Conservation (phyloP, 2,113 vertebrate species). For the Epinephelus cyanopodus region DNA sequence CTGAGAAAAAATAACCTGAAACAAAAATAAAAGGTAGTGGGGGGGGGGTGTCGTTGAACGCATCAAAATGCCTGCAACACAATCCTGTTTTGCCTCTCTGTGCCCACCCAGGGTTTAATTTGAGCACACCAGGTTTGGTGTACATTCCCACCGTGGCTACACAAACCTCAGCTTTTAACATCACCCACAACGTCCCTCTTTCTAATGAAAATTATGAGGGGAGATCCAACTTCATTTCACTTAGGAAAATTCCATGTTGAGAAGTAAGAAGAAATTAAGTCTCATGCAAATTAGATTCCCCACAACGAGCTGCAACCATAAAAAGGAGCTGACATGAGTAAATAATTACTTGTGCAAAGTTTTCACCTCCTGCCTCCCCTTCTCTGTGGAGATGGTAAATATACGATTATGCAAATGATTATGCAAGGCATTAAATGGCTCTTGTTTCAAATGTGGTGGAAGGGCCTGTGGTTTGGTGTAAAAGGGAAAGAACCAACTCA, state of each 20-base stretch:
- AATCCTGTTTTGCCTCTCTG: conserved; percentile 23
- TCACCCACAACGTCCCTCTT: conserved; percentile 51
- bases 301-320: conserved; percentile 12
- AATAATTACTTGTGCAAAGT: conserved; percentile 57
- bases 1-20: neutral
- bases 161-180: conserved; percentile 55
- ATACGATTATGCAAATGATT: conserved; percentile 65
- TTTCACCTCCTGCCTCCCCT: conserved; percentile 8
- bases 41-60: conserved; percentile 1
- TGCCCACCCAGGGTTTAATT: conserved; percentile 64
- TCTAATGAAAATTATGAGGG: conserved; percentile 39
- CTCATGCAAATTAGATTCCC: conserved; percentile 40
- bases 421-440: conserved; percentile 55
- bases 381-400: conserved; percentile 54
- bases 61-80: conserved; percentile 49
- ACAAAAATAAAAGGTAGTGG: neutral
- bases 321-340: conserved; percentile 48
- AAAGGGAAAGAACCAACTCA: conserved; percentile 37
- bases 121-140: conserved; percentile 29
- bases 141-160: conserved; percentile 15
- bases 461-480: conserved; percentile 41
- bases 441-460: conserved; percentile 53
- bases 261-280: conserved; percentile 24
- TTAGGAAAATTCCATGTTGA: conserved; percentile 59
- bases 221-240: conserved; percentile 17